phyloP scores from a whole-genome alignment of 1,140 invertebrate genomes.

The Ceratina calcarata region DNA sequence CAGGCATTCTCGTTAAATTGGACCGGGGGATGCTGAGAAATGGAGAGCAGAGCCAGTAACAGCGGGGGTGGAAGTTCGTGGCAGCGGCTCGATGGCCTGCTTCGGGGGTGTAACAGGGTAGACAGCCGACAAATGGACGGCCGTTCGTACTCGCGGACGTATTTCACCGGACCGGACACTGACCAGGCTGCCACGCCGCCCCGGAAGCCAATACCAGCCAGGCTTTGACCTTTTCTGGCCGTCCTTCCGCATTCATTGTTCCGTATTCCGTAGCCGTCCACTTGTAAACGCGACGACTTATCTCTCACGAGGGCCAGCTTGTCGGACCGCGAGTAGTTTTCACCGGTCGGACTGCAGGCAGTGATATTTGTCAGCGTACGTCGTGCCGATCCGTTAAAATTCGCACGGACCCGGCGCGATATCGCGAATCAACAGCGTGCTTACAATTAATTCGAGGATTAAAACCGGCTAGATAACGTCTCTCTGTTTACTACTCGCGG shows the following conservation, averaged over 20 bases:
- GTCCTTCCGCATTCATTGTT: constrained; percentile 59
- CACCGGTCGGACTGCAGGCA: background rate
- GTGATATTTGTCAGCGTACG: constrained; percentile 19
- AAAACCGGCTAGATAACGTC: background rate
- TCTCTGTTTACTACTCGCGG: no score
- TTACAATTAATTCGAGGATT: background rate
- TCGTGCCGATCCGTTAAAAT: background rate
- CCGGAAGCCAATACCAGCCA: constrained; percentile 55
- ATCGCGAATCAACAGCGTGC: background rate
- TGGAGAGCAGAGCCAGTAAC: constrained; percentile 54
- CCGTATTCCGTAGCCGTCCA: constrained; percentile 51
- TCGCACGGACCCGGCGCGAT: background rate
- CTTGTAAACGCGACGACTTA: constrained; percentile 50
- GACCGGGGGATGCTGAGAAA: constrained; percentile 66
- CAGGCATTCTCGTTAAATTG: constrained; percentile 70
- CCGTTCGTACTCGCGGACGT: constrained; percentile 70
- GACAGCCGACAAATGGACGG: constrained; percentile 71
- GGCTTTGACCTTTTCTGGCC: constrained; percentile 48
- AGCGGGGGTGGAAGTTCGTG: constrained; percentile 26
- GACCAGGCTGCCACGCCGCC: constrained; percentile 50
- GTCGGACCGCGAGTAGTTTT: constrained; percentile 10
- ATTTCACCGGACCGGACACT: constrained; percentile 68
- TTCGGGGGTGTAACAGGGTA: constrained; percentile 25
- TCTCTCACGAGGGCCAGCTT: constrained; percentile 11
- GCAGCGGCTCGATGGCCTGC: constrained; percentile 5